Percentiles rank a stretch among this genome's conserved stretches.
Conservation (phyloP, 1,140 invertebrate genomes). For the Polyergus mexicanus region DNA sequence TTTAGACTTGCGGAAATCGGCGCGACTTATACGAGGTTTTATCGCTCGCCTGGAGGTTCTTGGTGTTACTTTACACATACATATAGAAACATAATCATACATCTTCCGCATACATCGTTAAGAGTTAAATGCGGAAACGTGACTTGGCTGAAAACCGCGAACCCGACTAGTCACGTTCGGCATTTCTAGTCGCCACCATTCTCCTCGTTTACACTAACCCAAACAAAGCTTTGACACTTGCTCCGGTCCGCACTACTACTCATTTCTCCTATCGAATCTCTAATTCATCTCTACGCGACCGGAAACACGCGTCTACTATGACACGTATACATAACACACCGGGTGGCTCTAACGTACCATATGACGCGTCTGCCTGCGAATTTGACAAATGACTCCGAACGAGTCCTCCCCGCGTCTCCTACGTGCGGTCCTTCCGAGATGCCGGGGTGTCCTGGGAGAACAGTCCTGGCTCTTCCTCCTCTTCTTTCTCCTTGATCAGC, state of each 20-base stretch:
- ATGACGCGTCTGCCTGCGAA: slow-evolving; percentile 17
- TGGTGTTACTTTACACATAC: background rate
- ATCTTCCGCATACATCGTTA: slow-evolving; percentile 23
- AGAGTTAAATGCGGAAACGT: slow-evolving; percentile 37
- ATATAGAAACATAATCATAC: slow-evolving; percentile 12
- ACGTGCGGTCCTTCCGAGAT: background rate
- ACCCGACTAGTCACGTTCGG: slow-evolving; percentile 3
- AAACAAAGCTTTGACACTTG: slow-evolving; percentile 32
- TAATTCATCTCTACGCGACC: background rate
- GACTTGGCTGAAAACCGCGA: background rate
- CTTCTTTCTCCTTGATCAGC: slow-evolving; percentile 4
- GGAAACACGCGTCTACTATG: background rate
- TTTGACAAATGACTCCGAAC: slow-evolving; percentile 35
- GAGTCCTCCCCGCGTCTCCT: slow-evolving; percentile 12
- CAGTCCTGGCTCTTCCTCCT: too few relatives aligned
- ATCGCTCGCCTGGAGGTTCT: background rate
- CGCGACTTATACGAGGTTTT: background rate
- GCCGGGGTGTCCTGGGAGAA: background rate
- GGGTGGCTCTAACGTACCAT: slow-evolving; percentile 35
- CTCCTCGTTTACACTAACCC: slow-evolving; percentile 5
- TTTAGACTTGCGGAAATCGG: background rate
- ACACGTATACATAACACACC: background rate
- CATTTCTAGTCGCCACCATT: slow-evolving; percentile 4
- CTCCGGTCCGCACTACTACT: background rate
- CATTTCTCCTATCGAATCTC: background rate